Percentiles rank a stretch among this genome's conserved stretches.
These are phyloP conservation scores for Microctonus aethiopoides DNA, from an alignment of 2,888 invertebrate species.

Conservation along the genomic window DNA sequence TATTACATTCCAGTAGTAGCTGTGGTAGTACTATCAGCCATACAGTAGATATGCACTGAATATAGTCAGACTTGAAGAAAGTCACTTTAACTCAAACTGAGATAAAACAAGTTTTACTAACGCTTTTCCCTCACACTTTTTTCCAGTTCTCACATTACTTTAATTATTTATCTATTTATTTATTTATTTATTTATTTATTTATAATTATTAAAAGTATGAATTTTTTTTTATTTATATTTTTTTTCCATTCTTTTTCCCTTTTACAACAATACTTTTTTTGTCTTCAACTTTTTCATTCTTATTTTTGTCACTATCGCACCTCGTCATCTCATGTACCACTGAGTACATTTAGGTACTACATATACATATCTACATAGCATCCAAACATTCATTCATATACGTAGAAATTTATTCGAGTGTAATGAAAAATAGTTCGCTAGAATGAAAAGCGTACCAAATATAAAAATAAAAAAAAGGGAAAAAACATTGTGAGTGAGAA, in stretches of 20 bases:
- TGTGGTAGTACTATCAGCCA: conserved; percentile 1
- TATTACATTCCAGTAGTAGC: conserved; percentile 16
- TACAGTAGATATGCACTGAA: background rate
- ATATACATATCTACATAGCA: background rate
- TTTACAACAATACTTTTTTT: conserved; percentile 10
- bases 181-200: too few relatives aligned
- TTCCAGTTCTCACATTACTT: conserved; percentile 3
- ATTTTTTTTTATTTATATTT: background rate
- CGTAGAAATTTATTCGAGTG: conserved; percentile 6
- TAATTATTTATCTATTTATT: background rate
- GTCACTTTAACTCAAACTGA: background rate
- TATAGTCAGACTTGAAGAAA: background rate
- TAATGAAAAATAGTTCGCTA: background rate
- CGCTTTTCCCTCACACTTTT: background rate
- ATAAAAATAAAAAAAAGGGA: background rate
- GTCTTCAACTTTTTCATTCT: background rate
- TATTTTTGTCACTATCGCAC: background rate
- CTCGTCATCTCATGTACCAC: conserved; percentile 1
- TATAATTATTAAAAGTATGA: too few relatives aligned
- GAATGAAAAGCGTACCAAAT: background rate
- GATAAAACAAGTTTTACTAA: conserved; percentile 18
- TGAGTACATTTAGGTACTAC: background rate
- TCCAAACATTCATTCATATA: too few relatives aligned
- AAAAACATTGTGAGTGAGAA: background rate
- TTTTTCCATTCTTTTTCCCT: background rate